These are phyloP conservation scores for Chloropsis hardwickii DNA, from an alignment of 2,113 vertebrate genomes.

Conservation along the genomic window DNA sequence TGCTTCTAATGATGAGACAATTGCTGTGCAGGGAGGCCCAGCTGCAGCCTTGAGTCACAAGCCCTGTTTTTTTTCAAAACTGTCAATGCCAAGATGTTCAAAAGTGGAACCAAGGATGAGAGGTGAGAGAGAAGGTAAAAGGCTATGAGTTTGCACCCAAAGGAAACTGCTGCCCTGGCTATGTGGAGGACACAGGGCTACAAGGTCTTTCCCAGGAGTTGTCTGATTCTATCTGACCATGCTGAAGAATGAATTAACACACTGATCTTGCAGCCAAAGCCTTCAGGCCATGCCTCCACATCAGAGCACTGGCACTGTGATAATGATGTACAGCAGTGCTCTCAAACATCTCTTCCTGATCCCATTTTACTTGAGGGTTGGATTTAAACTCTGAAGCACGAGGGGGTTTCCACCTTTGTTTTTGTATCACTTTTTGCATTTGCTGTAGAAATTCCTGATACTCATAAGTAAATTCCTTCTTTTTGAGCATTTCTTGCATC, in stretches of 20 bases:
- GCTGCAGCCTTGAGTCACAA: neutral
- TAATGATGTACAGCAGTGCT: neutral
- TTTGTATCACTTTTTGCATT: neutral
- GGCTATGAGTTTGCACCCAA: neutral
- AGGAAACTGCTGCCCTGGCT: neutral
- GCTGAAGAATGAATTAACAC: neutral
- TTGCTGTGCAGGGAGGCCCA: conserved; percentile 28
- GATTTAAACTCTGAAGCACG: neutral
- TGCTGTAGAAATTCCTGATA: neutral
- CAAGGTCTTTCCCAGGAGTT: neutral
- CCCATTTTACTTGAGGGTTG: neutral
- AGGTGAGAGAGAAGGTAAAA: neutral
- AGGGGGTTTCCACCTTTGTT: neutral
- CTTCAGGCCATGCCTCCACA: neutral
- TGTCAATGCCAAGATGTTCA: neutral
- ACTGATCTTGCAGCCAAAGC: neutral
- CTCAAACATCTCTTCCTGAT: neutral
- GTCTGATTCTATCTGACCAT: neutral
- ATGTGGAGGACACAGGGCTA: neutral
- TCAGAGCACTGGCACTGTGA: neutral
- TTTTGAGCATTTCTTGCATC: neutral
- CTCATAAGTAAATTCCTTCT: neutral
- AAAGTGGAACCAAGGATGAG: neutral
- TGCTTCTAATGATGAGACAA: conserved; percentile 33
- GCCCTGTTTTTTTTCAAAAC: neutral